Percentiles rank a stretch among this genome's conserved stretches.
Conservation (phyloP, 2,888 invertebrate species). For the Apamea monoglypha region DNA sequence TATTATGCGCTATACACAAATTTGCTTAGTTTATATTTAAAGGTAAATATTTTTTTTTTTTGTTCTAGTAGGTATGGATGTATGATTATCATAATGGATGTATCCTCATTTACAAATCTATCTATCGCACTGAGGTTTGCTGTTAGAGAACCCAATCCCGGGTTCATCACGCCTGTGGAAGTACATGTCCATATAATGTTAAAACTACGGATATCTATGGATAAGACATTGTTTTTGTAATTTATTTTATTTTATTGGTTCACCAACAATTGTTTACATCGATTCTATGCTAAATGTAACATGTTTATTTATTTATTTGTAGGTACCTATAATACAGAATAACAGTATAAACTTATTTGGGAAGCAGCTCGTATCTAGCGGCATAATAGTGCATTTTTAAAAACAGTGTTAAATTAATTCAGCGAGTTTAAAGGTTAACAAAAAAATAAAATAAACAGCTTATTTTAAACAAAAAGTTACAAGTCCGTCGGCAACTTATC, state of each 20-base stretch:
- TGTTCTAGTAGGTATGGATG: too few relatives aligned
- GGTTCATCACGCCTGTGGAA: background rate
- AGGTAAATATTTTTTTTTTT: too few relatives aligned
- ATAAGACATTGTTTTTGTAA: background rate
- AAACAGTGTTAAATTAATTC: background rate
- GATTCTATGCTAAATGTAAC: too few relatives aligned
- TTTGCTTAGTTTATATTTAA: too few relatives aligned
- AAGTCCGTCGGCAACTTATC: slow-evolving; percentile 28
- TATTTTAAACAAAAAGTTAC: background rate
- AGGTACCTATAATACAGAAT: background rate
- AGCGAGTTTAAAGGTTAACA: background rate
- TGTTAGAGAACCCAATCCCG: background rate
- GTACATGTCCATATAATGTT: background rate
- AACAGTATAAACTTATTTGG: background rate
- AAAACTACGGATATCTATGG: too few relatives aligned
- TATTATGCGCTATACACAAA: background rate
- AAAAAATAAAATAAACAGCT: background rate
- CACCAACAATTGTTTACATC: too few relatives aligned
- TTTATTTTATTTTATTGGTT: too few relatives aligned
- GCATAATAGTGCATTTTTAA: background rate
- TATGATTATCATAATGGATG: too few relatives aligned
- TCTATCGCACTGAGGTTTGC: background rate
- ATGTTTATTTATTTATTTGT: too few relatives aligned
- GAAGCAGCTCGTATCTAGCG: background rate
- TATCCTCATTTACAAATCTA: background rate